Base-by-base conservation (phyloP, 1,140 invertebrate genomes). In the Phymorhynchus buccinoides region DNA sequence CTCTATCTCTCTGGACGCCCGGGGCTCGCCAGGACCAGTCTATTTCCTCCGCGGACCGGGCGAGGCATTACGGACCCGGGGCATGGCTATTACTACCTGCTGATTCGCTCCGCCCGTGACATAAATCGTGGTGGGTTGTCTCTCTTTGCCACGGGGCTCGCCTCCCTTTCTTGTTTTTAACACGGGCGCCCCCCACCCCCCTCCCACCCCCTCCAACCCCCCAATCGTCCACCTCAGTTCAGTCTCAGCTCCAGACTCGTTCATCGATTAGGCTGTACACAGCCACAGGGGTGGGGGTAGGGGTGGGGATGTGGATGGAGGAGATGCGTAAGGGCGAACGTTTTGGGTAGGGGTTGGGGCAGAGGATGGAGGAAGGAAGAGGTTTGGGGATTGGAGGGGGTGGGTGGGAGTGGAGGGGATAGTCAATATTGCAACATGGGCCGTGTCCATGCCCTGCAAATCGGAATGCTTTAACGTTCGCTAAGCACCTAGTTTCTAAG, bases 11-110 rank as follows among this genome's bases (percentile, higher is more conserved):
- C 62, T 3, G 27, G 27, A 0, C 16, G n/a, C 39, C 44, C 62
- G 27, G 1, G 39, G 30, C 80, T 41, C 81, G 14, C 39, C 32
- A 66, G 27, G 32, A 62, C 35, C 30, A 71, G 81, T 62, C 62
- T 73, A 83, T 83, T 83, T 83, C 81, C 81, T 83, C 18, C 27
- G 62, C 27, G 62, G 81, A 66, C n/a, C 81, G 37, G 62, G 62
- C 32, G 62, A 37, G 41, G 37, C 81, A 68, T 68, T 44, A 66
- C 32, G 62, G 66, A 41, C n/a, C 32, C 35, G 80, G 32, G 39
- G 52, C 80, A 30, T 16, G 66, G 66, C 81, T 83, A 83, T 83
- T 83, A 83, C 81, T 83, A 83, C 81, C 81, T 83, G 81, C 81
- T 83, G 81, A 32, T 71, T 35, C 48, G 32, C 37, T 44, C 81